Conservation (phyloP, 2,113 vertebrate genomes). For the Mellivora capensis region DNA sequence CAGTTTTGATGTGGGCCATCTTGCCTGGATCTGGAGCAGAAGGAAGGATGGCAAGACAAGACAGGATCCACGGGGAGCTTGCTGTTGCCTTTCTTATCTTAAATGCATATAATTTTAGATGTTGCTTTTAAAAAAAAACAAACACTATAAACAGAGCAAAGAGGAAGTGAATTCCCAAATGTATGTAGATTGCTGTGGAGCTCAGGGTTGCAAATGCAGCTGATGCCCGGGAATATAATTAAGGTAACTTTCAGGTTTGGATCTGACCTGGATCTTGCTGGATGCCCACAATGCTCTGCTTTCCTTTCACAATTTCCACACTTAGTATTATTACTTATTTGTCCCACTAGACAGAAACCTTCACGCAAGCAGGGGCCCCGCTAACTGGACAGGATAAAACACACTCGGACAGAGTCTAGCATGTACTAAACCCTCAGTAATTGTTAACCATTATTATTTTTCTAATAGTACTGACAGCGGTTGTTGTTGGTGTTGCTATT, state of each 20-base stretch:
- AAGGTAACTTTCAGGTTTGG: not conserved
- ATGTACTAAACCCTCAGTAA: too few species aligned
- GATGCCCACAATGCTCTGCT: not conserved
- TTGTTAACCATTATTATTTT: too few species aligned
- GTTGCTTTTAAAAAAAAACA: not conserved
- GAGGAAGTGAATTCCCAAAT: not conserved
- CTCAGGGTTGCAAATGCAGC: not conserved
- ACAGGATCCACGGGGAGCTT: not conserved
- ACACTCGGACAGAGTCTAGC: not conserved
- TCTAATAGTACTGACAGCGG: rapidly evolving
- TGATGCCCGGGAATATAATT: too few species aligned
- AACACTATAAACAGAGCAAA: not conserved
- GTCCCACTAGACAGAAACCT: not conserved
- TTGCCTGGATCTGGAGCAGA: not conserved
- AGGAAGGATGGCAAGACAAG: rapidly evolving
- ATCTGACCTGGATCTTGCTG: not conserved
- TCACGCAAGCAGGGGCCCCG: not conserved
- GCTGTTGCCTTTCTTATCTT: not conserved
- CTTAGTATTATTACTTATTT: not conserved
- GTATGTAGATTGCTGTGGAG: rapidly evolving
- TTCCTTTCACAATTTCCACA: not conserved
- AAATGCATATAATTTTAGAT: not conserved
- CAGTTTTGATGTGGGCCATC: rapidly evolving
- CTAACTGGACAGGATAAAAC: not conserved
- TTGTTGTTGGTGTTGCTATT: rapidly evolving